Evolutionary conservation across 1,140 invertebrate species (phyloP), one percentile per base, ranked within the genome.

Genomic region (Orussus abietinus): DNA sequence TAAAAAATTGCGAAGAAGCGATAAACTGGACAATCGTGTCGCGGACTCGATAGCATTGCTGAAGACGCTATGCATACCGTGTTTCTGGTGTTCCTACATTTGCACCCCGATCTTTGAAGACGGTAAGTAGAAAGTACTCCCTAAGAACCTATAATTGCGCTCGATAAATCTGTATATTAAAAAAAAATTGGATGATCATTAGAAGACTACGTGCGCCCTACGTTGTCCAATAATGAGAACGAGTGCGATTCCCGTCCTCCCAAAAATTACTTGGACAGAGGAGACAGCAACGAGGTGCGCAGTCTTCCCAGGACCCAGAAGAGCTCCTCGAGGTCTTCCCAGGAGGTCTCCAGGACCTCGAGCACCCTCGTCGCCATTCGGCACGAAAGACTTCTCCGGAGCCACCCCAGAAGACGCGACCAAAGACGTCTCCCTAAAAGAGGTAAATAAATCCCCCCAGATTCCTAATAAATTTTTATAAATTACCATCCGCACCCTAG

Each of bases 31-130:
- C 7, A n/a, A 42, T 42, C 17, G 20, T 18, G n/a, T 15, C 33
- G 35, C 14, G 13, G 19, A 15, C 21, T 32, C 50, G 18, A 36
- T 52, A 41, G 37, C 22, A 28, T 34, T 59, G 2, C 25, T 51
- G 2, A 56, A 42, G 30, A 17, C 12, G 7, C 38, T 63, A 4
- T 46, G 31, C 14, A 29, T 49, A 13, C 49, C 53, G 15, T 57
- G 51, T 25, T 40, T 50, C 5, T 51, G 47, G 48, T 62, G 46
- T 20, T 51, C 49, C 33, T 33, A 45, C 20, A 37, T 49, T 21
- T 47, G 43, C 33, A 44, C 25, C 7, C 20, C 22, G 15, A 38
- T 47, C 9, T 43, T 50, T 28, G 32, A 45, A 42, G 22, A 50
- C 29, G 47, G 47, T 52, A 50, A 21, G 38, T 28, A 22, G 9